A percentile compares a stretch with the other conserved stretches of the same genome.
Conservation (phyloP, 2,113 vertebrate genomes). For the Varanus salvator region DNA sequence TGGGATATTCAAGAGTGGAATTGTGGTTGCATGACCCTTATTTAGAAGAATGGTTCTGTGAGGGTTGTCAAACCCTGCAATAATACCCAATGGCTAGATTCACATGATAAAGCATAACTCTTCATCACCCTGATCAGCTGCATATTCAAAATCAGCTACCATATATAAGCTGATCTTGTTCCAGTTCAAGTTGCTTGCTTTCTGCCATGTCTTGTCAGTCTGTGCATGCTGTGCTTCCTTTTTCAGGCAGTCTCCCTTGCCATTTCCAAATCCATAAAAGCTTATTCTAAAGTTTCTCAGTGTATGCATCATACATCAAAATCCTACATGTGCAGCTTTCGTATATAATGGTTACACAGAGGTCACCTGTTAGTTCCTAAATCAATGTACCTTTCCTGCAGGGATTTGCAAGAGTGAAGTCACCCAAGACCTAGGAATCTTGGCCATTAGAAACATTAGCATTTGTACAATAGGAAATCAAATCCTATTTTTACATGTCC, state of each 20-base stretch:
- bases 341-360: not conserved
- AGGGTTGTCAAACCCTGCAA: too few species aligned
- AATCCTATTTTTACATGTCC: constrained; percentile 36
- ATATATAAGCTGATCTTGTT: not conserved
- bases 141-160: not conserved
- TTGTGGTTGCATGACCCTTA: too few species aligned
- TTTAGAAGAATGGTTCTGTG: too few species aligned
- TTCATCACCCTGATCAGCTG: too few species aligned
- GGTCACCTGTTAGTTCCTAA: not conserved
- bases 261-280: too few species aligned
- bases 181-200: not conserved
- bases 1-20: too few species aligned
- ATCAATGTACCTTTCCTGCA: not conserved
- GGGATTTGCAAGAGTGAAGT: not conserved
- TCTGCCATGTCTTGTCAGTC: not conserved
- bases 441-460: not conserved
- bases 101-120: too few species aligned
- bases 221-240: not conserved
- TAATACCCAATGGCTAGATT: too few species aligned
- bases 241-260: not conserved
- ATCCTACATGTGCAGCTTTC: not conserved
- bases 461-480: not conserved
- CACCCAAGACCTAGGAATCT: too few species aligned
- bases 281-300: not conserved
- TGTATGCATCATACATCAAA: not conserved